phyloP scores from a whole-genome alignment of 2,113 vertebrate species.

The Ellobius talpinus region DNA sequence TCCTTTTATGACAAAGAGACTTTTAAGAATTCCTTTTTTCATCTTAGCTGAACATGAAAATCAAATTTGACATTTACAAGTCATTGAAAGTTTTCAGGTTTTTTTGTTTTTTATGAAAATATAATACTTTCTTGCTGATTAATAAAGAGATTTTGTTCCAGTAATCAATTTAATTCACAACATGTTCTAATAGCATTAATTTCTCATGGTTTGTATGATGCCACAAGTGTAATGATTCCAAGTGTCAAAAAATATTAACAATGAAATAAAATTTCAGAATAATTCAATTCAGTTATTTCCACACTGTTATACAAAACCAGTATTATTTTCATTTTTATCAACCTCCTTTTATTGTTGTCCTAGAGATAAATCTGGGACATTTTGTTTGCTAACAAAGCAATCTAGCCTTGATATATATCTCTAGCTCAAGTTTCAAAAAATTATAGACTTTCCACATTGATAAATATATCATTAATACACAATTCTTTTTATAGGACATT shows the following conservation, averaged over 20 bases:
- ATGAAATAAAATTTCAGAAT: background rate
- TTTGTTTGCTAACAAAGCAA: background rate
- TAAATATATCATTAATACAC: background rate
- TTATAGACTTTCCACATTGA: background rate
- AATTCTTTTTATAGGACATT: too few relatives aligned
- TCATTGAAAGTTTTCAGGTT: background rate
- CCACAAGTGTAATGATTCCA: background rate
- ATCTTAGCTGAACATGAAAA: background rate
- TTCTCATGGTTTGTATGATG: background rate
- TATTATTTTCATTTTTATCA: background rate
- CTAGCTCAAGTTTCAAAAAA: background rate
- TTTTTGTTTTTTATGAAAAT: background rate
- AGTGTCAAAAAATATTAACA: background rate
- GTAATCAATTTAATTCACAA: background rate
- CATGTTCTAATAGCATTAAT: background rate
- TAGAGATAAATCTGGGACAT: background rate
- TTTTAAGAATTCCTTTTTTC: background rate
- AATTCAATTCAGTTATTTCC: background rate
- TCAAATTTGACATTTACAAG: background rate
- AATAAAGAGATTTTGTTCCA: background rate
- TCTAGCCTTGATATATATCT: background rate
- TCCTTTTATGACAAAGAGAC: background rate
- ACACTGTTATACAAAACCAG: background rate
- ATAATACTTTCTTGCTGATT: background rate
- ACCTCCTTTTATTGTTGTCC: background rate